phyloP scores from a whole-genome alignment of 2,797 vertebrate species.

The Acanthurus tractus region DNA sequence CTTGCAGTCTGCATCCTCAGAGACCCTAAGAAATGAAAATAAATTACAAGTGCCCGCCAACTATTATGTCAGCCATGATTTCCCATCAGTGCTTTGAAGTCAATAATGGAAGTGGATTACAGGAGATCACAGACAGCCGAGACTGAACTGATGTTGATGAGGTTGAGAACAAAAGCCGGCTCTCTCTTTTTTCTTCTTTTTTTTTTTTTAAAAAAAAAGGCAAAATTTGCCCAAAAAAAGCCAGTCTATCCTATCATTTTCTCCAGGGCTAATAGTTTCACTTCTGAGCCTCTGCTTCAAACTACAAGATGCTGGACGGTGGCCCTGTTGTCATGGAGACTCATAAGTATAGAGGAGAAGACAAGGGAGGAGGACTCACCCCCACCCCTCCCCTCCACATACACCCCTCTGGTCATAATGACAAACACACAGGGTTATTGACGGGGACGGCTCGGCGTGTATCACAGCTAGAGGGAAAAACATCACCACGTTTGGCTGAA shows the following conservation, averaged over 20 bases:
- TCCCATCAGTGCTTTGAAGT: slow-evolving; percentile 40
- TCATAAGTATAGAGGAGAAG: slow-evolving; percentile 72
- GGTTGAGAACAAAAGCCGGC: slow-evolving; percentile 20
- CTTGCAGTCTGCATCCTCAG: slow-evolving; percentile 6
- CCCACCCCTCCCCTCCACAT: slow-evolving; percentile 1
- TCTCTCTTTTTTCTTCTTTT: neutral
- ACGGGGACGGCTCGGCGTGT: slow-evolving; percentile 38
- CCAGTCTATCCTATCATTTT: slow-evolving; percentile 1
- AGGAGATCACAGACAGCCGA: neutral
- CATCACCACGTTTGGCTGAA: slow-evolving; percentile 46
- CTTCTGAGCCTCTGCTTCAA: slow-evolving; percentile 58
- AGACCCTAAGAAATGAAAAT: slow-evolving; percentile 12
- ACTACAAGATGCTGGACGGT: slow-evolving; percentile 62
- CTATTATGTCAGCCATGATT: slow-evolving; percentile 32
- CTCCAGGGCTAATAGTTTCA: slow-evolving; percentile 51
- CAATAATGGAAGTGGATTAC: slow-evolving; percentile 29
- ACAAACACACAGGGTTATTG: slow-evolving; percentile 61
- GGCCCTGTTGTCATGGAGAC: slow-evolving; percentile 81
- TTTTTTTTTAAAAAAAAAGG: neutral
- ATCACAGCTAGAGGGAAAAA: slow-evolving; percentile 42
- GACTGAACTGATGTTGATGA: slow-evolving; percentile 32
- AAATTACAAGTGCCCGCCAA: slow-evolving; percentile 10
- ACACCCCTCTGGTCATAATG: slow-evolving; percentile 53
- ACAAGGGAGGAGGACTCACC: slow-evolving; percentile 44
- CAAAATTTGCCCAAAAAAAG: slow-evolving; percentile 37